Evolutionary conservation across 2,113 vertebrate species (phyloP).

Genomic region (Semnornis frantzii): DNA sequence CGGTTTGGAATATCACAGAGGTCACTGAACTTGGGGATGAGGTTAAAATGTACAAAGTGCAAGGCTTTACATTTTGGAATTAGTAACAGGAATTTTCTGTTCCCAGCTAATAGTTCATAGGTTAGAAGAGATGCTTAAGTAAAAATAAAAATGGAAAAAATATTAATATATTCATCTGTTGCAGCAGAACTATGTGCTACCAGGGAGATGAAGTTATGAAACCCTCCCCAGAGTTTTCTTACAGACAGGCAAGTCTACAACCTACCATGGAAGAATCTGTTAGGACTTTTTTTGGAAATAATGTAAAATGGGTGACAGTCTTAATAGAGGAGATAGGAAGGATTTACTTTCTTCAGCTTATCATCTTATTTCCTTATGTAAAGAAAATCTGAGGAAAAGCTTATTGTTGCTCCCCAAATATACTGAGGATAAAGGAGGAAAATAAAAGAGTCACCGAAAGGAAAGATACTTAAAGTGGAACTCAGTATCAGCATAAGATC

Average conservation of each 20-base stretch:
- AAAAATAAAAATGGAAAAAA: background rate
- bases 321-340: background rate
- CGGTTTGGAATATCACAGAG: background rate
- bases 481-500: background rate
- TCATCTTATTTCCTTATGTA: background rate
- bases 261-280: background rate
- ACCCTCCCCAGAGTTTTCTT: background rate
- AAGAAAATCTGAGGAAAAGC: background rate
- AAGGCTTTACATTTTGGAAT: background rate
- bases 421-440: background rate
- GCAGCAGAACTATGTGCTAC: background rate
- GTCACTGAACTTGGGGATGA: slow-evolving; percentile 39
- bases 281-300: background rate
- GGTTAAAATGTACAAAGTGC: slow-evolving; percentile 27
- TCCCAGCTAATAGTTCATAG: background rate
- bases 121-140: background rate
- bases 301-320: background rate
- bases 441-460: background rate
- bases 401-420: background rate
- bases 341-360: background rate
- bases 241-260: background rate
- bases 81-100: background rate
- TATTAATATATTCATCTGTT: background rate
- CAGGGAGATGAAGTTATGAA: background rate
- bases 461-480: background rate